phyloP scores from a whole-genome alignment of 92 coral and sea anemone species.

The Galaxea fascicularis region DNA sequence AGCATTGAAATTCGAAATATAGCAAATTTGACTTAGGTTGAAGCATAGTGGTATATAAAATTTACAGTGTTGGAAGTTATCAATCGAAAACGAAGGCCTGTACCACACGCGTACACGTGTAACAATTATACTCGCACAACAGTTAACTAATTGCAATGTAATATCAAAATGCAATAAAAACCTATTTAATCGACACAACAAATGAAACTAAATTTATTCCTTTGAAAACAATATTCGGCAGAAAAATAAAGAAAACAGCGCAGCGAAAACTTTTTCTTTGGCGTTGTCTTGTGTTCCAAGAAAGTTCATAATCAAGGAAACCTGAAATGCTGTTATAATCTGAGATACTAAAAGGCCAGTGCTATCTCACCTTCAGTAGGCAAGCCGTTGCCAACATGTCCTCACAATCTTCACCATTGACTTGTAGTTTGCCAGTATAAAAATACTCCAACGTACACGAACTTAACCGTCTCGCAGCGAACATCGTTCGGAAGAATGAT shows the following conservation, averaged over 20 bases:
- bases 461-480: slow-evolving; percentile 71
- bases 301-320: background rate
- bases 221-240: background rate
- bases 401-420: slow-evolving; percentile 61
- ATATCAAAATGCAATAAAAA: background rate
- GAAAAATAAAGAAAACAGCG: background rate
- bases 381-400: slow-evolving; percentile 73
- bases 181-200: background rate
- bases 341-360: background rate
- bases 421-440: slow-evolving; percentile 75
- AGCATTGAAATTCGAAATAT: too few species aligned
- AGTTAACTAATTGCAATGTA: background rate
- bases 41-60: background rate
- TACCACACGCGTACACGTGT: background rate
- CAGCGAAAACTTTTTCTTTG: too few species aligned
- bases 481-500: slow-evolving; percentile 60
- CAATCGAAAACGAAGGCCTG: background rate
- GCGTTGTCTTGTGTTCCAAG: background rate
- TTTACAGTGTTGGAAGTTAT: background rate
- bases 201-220: background rate
- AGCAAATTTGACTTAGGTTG: background rate
- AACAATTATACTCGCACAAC: background rate
- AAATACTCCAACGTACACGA: slow-evolving; percentile 84
- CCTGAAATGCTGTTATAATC: background rate
- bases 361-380: slow-evolving; percentile 75